Evolutionary conservation across 2,797 vertebrate species (phyloP), one percentile per base, ranked within the genome.

Genomic region (Apodemus agrarius): DNA sequence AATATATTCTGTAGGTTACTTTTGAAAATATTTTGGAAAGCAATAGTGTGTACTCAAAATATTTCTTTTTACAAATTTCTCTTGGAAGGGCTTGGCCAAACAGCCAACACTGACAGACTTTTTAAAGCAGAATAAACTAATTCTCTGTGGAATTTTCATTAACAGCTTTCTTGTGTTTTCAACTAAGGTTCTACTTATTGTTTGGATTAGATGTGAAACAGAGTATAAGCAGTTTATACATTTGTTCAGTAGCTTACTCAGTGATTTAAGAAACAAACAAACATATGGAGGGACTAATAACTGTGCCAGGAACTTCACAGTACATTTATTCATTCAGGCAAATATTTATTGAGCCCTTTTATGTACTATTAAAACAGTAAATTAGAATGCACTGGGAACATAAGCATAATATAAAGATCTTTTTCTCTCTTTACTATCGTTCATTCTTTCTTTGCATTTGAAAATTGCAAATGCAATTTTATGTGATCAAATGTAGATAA

Each of bases 141-240:
- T 87, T 94, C 43, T 96, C 22, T 12, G 5, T 72, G 29, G 89
- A 69, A 31, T 40, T 87, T 91, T 89, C 52, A 94, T 94, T 52
- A 84, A 88, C 4, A 94, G 21, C 37, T 80, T 94, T 95, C 92
- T 85, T 49, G 26, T 92, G 22, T 96, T 96, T 96, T 96, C 52
- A 93, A 24, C 24, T 91, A 49, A 11, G 72, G 24, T 63, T 88
- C 65, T 96, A n/a, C 31, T 87, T 93, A 49, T 52, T 91, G 5
- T 63, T 97, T 83, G 91, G 57, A 81, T n/a, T 95, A 92, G 29
- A 26, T 94, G 22, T 86, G 76, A 91, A 29, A 54, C 52, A 94
- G 12, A 65, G 46, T 80, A 21, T 81, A 75, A 10, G 89, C 90
- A 80, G 24, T 69, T 74, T 57, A 92, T 75, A 29, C 6, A 37